These are phyloP conservation scores for Hippocampus kuda DNA, from an alignment of 2,797 vertebrate genomes.

Conservation along the genomic window DNA sequence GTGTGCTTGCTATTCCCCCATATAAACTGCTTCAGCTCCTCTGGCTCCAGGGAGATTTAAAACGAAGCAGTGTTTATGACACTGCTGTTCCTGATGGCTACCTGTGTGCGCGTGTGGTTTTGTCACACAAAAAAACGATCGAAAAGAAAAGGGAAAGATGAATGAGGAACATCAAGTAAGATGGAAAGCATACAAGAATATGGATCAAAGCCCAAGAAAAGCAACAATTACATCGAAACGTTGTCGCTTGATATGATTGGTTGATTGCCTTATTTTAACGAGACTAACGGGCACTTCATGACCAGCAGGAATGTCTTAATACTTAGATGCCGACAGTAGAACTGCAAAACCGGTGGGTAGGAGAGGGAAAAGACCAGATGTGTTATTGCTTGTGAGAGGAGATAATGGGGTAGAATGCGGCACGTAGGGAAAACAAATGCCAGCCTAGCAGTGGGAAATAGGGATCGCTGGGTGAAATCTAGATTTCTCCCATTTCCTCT, in stretches of 20 bases:
- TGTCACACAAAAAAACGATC: constrained; percentile 7
- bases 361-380: constrained; percentile 30
- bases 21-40: constrained; percentile 49
- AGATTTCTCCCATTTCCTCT: constrained; percentile 54
- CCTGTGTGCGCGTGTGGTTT: neutral
- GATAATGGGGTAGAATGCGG: constrained; percentile 40
- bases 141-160: constrained; percentile 9
- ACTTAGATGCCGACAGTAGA: neutral
- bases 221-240: neutral
- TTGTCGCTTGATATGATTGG: neutral
- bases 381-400: constrained; percentile 43
- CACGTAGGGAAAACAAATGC: constrained; percentile 57
- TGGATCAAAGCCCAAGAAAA: neutral
- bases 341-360: constrained; percentile 21
- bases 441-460: constrained; percentile 55
- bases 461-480: constrained; percentile 53
- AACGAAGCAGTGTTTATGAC: constrained; percentile 44
- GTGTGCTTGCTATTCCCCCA: constrained; percentile 31
- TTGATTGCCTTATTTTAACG: neutral
- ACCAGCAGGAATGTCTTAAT: neutral
- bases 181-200: neutral
- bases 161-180: neutral
- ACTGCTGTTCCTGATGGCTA: constrained; percentile 19
- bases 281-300: neutral
- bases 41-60: constrained; percentile 46